Evolutionary conservation across 2,888 invertebrate species (phyloP).

Genomic region (Drosophila leonis): DNA sequence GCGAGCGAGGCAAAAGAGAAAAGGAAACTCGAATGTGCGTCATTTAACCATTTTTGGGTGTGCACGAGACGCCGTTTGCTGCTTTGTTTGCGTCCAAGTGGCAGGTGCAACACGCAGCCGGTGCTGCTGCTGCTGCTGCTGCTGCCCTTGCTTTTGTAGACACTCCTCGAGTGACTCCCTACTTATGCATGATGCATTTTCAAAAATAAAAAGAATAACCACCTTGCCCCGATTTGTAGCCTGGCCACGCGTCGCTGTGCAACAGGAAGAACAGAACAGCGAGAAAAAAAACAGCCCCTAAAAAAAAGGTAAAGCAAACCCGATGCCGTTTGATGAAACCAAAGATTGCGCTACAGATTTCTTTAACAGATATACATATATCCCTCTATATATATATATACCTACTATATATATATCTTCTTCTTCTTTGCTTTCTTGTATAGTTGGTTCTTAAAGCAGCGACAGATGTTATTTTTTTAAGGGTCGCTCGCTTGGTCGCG

Average conservation of each 20-base stretch:
- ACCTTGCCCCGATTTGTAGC: slow-evolving; percentile 61
- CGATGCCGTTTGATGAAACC: slow-evolving; percentile 31
- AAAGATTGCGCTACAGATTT: slow-evolving; percentile 63
- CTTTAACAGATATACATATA: slow-evolving; percentile 13
- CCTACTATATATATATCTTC: not conserved
- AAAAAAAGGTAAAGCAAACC: slow-evolving; percentile 3
- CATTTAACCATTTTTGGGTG: slow-evolving; percentile 49
- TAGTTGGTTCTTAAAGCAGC: slow-evolving; percentile 30
- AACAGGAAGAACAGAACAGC: slow-evolving; percentile 19
- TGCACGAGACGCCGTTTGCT: slow-evolving; percentile 18
- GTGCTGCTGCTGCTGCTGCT: slow-evolving; percentile 17
- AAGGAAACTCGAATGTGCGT: slow-evolving; percentile 36
- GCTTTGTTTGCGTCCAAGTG: slow-evolving; percentile 50
- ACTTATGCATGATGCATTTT: slow-evolving; percentile 37
- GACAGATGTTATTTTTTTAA: slow-evolving; percentile 58
- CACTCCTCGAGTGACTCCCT: slow-evolving; percentile 46
- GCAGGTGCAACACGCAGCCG: slow-evolving; percentile 68
- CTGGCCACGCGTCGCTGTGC: slow-evolving; percentile 66
- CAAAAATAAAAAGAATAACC: not conserved
- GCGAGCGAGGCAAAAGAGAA: slow-evolving; percentile 6
- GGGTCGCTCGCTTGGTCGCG: slow-evolving; percentile 47
- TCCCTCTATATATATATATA: not conserved
- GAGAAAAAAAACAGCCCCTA: slow-evolving; percentile 34
- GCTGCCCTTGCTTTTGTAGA: slow-evolving; percentile 33
- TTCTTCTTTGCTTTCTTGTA: not conserved